Evolutionary conservation across 2,113 vertebrate genomes (phyloP).

Genomic region (Rattus norvegicus): DNA sequence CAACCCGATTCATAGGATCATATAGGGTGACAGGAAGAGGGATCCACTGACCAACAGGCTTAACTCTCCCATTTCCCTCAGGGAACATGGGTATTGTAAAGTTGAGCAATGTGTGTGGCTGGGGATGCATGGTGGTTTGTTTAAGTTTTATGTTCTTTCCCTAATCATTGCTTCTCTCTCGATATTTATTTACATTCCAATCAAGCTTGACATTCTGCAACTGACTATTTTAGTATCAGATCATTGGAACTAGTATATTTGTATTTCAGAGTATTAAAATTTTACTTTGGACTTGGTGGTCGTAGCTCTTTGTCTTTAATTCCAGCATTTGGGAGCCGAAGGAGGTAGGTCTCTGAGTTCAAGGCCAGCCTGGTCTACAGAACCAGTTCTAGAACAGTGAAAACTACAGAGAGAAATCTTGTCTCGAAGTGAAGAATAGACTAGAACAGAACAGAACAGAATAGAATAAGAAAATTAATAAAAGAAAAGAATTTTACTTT

Average conservation of each 20-base stretch:
- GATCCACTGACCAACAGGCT: not conserved
- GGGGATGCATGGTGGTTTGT: not conserved
- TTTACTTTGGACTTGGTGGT: not conserved
- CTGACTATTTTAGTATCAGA: not conserved
- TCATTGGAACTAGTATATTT: not conserved
- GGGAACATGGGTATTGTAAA: not conserved
- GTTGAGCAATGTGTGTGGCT: not conserved
- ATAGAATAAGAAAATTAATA: not conserved
- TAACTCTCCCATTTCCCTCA: not conserved
- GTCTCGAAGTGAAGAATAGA: not conserved
- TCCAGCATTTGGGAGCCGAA: not conserved
- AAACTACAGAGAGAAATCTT: not conserved
- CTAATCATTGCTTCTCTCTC: not conserved
- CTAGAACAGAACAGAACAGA: not conserved
- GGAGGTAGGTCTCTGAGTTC: not conserved
- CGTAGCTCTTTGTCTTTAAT: not conserved
- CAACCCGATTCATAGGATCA: not conserved
- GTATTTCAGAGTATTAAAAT: not conserved
- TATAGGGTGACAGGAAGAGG: not conserved
- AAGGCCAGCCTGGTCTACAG: not conserved
- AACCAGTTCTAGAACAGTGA: not conserved
- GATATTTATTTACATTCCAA: not conserved
- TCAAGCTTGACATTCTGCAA: not conserved
- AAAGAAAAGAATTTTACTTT: not conserved
- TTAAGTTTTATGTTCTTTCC: too few relatives aligned